Evolutionary conservation across 2,113 vertebrate genomes (phyloP).

Genomic region (Campylomormyrus tamandua): DNA sequence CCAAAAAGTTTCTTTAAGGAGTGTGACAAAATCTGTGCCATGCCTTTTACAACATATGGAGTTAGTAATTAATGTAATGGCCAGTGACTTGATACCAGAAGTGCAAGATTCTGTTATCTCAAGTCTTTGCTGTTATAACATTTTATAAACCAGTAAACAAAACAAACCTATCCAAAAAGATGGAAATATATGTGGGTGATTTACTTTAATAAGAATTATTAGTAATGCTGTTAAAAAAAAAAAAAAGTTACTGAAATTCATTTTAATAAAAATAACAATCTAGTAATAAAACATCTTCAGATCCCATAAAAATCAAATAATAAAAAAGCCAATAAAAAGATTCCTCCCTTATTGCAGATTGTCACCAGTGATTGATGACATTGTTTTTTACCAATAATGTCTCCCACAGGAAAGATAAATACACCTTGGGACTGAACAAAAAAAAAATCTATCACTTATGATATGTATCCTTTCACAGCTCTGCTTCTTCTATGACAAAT

Average conservation of each 20-base stretch:
- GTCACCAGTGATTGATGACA: conserved; percentile 9
- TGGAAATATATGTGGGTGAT: not conserved
- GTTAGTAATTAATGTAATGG: not conserved
- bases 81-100: not conserved
- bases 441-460: not conserved
- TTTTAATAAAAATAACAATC: not conserved
- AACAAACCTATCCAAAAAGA: not conserved
- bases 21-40: not conserved
- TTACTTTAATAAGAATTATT: not conserved
- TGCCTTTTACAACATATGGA: not conserved
- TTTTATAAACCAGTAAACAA: not conserved
- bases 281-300: not conserved
- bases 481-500: not conserved
- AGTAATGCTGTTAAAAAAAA: not conserved
- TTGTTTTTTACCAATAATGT: conserved; percentile 15
- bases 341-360: not conserved
- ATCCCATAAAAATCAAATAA: conserved; percentile 1
- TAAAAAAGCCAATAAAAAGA: conserved; percentile 13
- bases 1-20: not conserved
- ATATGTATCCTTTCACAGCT: not conserved
- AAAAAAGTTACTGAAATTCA: not conserved
- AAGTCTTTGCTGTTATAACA: not conserved
- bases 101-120: not conserved
- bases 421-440: not conserved
- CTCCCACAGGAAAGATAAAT: conserved; percentile 15